A percentile compares a stretch with the other conserved stretches of the same genome.
Conservation (phyloP, 2,888 invertebrate genomes). For the Limenitis camilla region DNA sequence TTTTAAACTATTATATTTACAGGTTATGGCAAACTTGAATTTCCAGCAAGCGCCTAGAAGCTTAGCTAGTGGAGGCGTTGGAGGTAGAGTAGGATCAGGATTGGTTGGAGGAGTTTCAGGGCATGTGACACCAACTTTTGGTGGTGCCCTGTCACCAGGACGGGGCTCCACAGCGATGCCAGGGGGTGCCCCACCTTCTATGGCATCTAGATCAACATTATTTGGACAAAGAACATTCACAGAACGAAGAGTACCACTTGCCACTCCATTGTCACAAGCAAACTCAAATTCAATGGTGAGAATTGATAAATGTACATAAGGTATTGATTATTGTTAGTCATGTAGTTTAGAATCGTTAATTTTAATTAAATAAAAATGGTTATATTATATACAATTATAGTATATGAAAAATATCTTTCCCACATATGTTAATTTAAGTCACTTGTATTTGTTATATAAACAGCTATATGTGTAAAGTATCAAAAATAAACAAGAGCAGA, state of each 20-base stretch:
- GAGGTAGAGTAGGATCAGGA: conserved; percentile 75
- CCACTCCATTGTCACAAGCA: conserved; percentile 72
- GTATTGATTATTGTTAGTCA: neutral
- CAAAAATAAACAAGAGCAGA: too few relatives aligned
- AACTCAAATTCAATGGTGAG: conserved; percentile 71
- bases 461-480: too few relatives aligned
- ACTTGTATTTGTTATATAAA: too few relatives aligned
- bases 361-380: too few relatives aligned
- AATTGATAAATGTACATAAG: neutral
- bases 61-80: conserved; percentile 82
- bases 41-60: conserved; percentile 92
- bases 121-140: conserved; percentile 72
- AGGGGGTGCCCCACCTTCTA: conserved; percentile 70
- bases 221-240: conserved; percentile 88
- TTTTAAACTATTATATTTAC: conserved; percentile 31
- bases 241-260: conserved; percentile 82
- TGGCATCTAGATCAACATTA: conserved; percentile 77
- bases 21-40: conserved; percentile 95
- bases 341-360: neutral
- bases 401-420: too few relatives aligned
- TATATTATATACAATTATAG: too few relatives aligned
- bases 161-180: conserved; percentile 62
- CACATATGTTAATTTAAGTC: too few relatives aligned
- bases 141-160: conserved; percentile 66
- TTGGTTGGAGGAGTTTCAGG: conserved; percentile 82